Evolutionary conservation across 2,888 invertebrate genomes (phyloP), one percentile per base, ranked within the genome.

Genomic region (Bugulina stolonifera): DNA sequence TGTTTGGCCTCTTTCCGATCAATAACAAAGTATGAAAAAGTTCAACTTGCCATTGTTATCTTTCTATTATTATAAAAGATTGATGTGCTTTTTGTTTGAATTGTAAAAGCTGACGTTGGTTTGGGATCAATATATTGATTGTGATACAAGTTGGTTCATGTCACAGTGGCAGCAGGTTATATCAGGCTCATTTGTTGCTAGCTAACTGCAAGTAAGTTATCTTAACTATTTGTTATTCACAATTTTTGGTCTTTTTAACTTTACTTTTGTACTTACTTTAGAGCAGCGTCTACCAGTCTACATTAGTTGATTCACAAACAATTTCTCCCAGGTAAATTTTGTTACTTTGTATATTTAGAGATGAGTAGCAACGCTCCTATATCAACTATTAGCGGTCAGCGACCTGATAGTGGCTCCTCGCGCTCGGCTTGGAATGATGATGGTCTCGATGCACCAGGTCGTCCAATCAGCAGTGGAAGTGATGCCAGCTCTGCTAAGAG

Each of bases 401-500:
- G 70, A 29, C 43, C 43, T 25, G 52, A 32, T 3, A 54, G 52
- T 25, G 52, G 52, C 52, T 54, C 70, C 5, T 43, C 70, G 29
- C 70, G 70, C 2, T 70, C 70, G 2, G 70, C 70, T 5, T 70
- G 54, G 52, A 54, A 70, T 54, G 70, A 70, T 25, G 70, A 70
- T 52, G 70, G 70, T 43, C 32, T 70, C 2, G 70, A 70, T 54
- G 70, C 70, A 5, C 70, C 70, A 25, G 70, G 70, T 5, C 22
- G 70, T 2, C 70, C 70, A 2, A 32, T 29, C 18, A 54, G 52
- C 27, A 32, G 70, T 22, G 32, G 70, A n/a, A 70, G 70, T 29
- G 52, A 27, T 5, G 25, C n/a, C 3, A 43, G 70, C 70, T 34
- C 69, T 18, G 18, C 64, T 14, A 64, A 64, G 32, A 22, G 64